These are phyloP conservation scores for Planococcus citri DNA, from an alignment of 1,140 invertebrate species.

Conservation along the genomic window DNA sequence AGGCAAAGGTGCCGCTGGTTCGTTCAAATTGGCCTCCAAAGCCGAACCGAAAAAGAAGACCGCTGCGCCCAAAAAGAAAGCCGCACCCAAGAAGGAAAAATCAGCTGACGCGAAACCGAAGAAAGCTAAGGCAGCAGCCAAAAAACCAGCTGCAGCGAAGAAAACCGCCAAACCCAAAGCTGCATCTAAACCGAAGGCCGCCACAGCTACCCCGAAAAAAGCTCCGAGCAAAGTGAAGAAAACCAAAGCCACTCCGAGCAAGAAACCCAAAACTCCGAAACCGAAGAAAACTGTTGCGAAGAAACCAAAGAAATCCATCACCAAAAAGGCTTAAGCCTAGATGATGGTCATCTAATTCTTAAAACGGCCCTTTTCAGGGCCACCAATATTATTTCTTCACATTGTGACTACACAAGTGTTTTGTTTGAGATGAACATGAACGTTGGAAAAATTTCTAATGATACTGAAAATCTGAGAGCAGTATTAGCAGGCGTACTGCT, in stretches of 20 bases:
- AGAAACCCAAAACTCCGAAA: slow-evolving; percentile 20
- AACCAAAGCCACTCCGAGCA: slow-evolving; percentile 24
- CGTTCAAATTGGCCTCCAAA: slow-evolving; percentile 33
- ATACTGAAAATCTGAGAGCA: too few species aligned
- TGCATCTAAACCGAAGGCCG: slow-evolving; percentile 23
- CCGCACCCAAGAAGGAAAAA: slow-evolving; percentile 22
- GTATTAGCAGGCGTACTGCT: too few species aligned
- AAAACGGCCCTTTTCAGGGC: slow-evolving; percentile 33
- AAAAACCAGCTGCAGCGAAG: background rate
- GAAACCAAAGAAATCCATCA: slow-evolving; percentile 23
- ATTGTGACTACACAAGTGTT: too few species aligned
- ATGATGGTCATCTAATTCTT: background rate
- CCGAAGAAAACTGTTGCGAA: slow-evolving; percentile 24
- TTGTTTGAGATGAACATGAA: too few species aligned
- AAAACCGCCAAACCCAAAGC: background rate
- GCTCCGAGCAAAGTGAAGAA: slow-evolving; percentile 25
- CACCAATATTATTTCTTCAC: slow-evolving; percentile 26
- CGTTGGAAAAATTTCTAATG: too few species aligned
- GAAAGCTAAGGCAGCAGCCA: slow-evolving; percentile 22
- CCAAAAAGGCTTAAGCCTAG: slow-evolving; percentile 11
- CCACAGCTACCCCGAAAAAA: slow-evolving; percentile 20
- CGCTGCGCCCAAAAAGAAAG: slow-evolving; percentile 25
- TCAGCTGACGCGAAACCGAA: slow-evolving; percentile 22
- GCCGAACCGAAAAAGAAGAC: slow-evolving; percentile 10
- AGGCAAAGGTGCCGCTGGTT: slow-evolving; percentile 36